A percentile compares a stretch with the other conserved stretches of the same genome.
These are phyloP conservation scores for Campoplex nolae DNA, from an alignment of 2,888 invertebrate species.

Conservation along the genomic window DNA sequence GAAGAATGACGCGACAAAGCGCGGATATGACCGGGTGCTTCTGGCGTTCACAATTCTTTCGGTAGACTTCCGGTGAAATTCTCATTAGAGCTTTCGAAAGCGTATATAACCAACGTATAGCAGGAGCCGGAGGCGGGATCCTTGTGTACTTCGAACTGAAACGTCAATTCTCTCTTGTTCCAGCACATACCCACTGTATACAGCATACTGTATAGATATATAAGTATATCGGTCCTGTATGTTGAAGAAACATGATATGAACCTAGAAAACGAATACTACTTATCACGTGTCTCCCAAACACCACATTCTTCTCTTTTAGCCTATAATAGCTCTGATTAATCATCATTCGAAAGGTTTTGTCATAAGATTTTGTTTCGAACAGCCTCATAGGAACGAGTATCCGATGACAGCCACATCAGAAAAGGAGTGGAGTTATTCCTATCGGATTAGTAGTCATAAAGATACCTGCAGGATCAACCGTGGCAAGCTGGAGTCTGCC, in stretches of 20 bases:
- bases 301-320: neutral
- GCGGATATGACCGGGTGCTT: constrained; percentile 52
- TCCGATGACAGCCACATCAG: no score
- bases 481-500: neutral
- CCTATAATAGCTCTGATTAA: neutral
- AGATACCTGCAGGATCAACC: neutral
- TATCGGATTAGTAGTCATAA: no score
- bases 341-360: neutral
- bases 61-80: constrained; percentile 63
- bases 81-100: constrained; percentile 63
- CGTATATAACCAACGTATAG: constrained; percentile 29
- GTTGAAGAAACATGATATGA: neutral
- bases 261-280: neutral
- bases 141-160: constrained; percentile 37
- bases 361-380: no score
- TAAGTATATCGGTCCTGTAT: neutral
- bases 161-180: constrained; percentile 56
- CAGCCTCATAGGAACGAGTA: no score
- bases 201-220: neutral
- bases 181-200: constrained; percentile 9
- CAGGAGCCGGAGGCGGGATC: constrained; percentile 33
- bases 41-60: constrained; percentile 51
- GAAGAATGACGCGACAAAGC: constrained; percentile 43
- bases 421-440: no score
- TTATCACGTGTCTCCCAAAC: neutral